Base-by-base conservation (phyloP, 2,888 invertebrate genomes). In the Catocala nupta region DNA sequence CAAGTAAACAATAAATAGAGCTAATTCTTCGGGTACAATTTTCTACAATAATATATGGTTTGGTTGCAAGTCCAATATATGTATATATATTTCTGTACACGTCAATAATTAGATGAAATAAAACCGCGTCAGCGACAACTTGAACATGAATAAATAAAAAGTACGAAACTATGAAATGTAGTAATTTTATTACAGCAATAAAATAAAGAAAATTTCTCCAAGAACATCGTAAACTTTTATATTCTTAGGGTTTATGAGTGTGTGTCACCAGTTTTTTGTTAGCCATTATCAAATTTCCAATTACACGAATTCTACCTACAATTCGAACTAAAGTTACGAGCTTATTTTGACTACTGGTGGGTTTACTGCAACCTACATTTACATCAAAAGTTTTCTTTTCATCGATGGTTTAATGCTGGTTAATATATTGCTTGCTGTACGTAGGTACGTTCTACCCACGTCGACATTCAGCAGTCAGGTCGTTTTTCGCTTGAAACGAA, bases 111-210 rank as follows among this genome's bases (percentile, higher is more conserved):
- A 12, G 33, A 59, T 42, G 11, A 13, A 13, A 42, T 12, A 39
- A 10, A 4, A 12, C 39, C 47, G 48, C 16, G 36, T 13, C 54
- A 61, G 55, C 67, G 65, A 68, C 61, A 71, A 67, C 65, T 57
- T 53, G 39, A n/a, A 68, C 36, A 68, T 65, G 63, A 75, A 77
- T 73, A 68, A 70, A 67, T 65, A 67, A 68, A 70, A 61, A 56
- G 44, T 53, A 72, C 53, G 67, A 68, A 72, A 80, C 75, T 81
- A 81, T 76, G 75, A 71, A 76, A 71, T 71, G 59, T 76, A 75
- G 79, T 78, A 74, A 81, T 82, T 87, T 86, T 87, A 86, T 83
- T 77, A 78, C 75, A 57, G 78, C 75, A 78, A 82, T 88, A 87
- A 84, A 86, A 72, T 79, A 75, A 81, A 82, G 75, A 78, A 82